These are phyloP conservation scores for Rallus crepitans DNA, from an alignment of 2,797 vertebrate species.

Conservation along the genomic window DNA sequence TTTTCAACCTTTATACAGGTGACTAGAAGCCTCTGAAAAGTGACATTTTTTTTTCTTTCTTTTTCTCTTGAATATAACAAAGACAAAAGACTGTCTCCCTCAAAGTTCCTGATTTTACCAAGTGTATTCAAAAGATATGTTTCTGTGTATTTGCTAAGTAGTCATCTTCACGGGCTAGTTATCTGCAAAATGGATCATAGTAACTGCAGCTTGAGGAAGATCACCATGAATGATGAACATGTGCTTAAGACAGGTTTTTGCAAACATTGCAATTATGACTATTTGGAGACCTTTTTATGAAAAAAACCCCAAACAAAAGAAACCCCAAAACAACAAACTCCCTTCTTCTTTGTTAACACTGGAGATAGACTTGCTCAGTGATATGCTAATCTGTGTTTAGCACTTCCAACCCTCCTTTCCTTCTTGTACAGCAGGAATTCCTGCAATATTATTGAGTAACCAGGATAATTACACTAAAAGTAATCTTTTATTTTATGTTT, in stretches of 20 bases:
- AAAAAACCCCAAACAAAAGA: too few species aligned
- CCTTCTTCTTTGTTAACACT: not conserved
- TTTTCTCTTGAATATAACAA: not conserved
- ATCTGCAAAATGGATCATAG: not conserved
- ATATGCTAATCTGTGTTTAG: not conserved
- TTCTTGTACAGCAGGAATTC: not conserved
- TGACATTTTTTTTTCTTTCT: not conserved
- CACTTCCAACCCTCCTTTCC: not conserved
- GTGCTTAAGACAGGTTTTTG: not conserved
- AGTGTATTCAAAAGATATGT: not conserved
- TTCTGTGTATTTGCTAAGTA: not conserved
- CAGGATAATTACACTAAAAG: not conserved
- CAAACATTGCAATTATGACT: not conserved
- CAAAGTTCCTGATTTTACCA: not conserved
- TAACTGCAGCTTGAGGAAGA: not conserved
- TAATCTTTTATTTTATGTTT: not conserved
- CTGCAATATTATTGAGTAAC: not conserved
- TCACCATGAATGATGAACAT: not conserved
- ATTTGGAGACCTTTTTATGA: not conserved
- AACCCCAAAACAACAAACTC: too few species aligned
- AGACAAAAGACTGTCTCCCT: not conserved
- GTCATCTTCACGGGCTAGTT: not conserved
- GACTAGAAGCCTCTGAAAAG: not conserved
- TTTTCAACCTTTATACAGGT: not conserved
- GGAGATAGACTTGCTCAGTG: not conserved